A percentile compares a stretch with the other conserved stretches of the same genome.
Conservation (phyloP, 2,797 vertebrate species). For the Etheostoma perlongum region DNA sequence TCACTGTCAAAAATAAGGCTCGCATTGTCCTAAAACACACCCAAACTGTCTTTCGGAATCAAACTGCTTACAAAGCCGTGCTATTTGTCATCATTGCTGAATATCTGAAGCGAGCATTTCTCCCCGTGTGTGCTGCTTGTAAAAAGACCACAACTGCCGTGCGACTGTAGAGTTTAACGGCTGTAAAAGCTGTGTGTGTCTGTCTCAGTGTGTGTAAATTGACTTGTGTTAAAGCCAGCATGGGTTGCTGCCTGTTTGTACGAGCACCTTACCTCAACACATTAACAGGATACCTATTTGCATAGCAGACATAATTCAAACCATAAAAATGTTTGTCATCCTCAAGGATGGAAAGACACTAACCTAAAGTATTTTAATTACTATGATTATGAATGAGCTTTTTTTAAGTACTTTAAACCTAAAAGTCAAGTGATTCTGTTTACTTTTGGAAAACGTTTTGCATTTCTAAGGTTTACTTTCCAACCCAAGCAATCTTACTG, state of each 20-base stretch:
- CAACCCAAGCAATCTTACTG: background rate
- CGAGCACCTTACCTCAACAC: slow-evolving; percentile 35
- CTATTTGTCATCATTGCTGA: slow-evolving; percentile 21
- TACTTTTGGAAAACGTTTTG: slow-evolving; percentile 17
- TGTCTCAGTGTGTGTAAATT: slow-evolving; percentile 25
- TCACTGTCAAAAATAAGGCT: background rate
- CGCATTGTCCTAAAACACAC: too few relatives aligned
- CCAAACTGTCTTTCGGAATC: slow-evolving; percentile 3
- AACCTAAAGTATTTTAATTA: slow-evolving; percentile 51
- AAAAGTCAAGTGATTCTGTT: slow-evolving; percentile 3
- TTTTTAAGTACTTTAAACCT: slow-evolving; percentile 8
- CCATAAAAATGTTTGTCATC: slow-evolving; percentile 56
- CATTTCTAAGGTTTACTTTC: background rate
- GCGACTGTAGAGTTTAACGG: slow-evolving; percentile 47
- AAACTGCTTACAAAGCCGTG: slow-evolving; percentile 5
- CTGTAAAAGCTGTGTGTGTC: slow-evolving; percentile 45
- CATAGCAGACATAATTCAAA: slow-evolving; percentile 57
- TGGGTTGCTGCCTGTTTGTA: slow-evolving; percentile 42
- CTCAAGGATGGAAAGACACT: slow-evolving; percentile 20
- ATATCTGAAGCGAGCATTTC: slow-evolving; percentile 23
- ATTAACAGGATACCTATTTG: slow-evolving; percentile 41
- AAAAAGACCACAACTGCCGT: slow-evolving; percentile 64
- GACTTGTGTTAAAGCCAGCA: slow-evolving; percentile 14
- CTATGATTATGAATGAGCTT: slow-evolving; percentile 45
- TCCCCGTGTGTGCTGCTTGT: slow-evolving; percentile 51